Base-by-base conservation (phyloP, 2,888 invertebrate species). In the Leucophenga maculata region DNA sequence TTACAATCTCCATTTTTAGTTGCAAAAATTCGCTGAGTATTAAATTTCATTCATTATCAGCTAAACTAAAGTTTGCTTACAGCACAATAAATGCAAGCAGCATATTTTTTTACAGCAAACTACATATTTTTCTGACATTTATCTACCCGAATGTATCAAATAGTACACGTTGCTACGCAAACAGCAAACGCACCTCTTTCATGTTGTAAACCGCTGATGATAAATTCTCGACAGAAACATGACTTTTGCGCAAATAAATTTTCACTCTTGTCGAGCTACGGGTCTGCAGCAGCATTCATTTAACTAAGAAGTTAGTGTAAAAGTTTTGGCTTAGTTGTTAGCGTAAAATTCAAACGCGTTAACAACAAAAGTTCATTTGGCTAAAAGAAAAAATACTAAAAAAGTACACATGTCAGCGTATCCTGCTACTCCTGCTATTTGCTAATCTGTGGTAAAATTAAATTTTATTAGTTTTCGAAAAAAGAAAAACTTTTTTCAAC, bases 211-310 rank as follows among this genome's bases (percentile, higher is more conserved):
- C 31, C 31, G 57, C 31, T 31, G 57, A 57, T 57, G 57, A 57
- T 60, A 60, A 39, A 60, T 18, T 39, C 44, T 44, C 60, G 26
- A 60, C 60, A 60, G 6, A 32, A 60, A 60, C 60, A 60, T 44
- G 60, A 60, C 60, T 60, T 60, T 60, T 39, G 11, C 60, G 60
- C 60, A 60, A 60, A 44, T 60, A 60, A 60, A 60, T 60, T 60
- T 60, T n/a, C 57, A 57, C 13, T 31, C 22, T 18, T 55, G 8
- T 20, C 22, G 55, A 31, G 6, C 3, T n/a, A 31, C 26, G 2
- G 8, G 22, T 13, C 13, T 31, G 39, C 39, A 9, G n/a, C n/a
- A n/a, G n/a, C n/a, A n/a, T n/a, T 39, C 3, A 39, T 6, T 39
- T 3, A 57, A 26, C 26, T 57, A 57, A n/a, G n/a, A 22, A 9